phyloP scores from a whole-genome alignment of 2,888 invertebrate species.

The Argynnis bischoffii region DNA sequence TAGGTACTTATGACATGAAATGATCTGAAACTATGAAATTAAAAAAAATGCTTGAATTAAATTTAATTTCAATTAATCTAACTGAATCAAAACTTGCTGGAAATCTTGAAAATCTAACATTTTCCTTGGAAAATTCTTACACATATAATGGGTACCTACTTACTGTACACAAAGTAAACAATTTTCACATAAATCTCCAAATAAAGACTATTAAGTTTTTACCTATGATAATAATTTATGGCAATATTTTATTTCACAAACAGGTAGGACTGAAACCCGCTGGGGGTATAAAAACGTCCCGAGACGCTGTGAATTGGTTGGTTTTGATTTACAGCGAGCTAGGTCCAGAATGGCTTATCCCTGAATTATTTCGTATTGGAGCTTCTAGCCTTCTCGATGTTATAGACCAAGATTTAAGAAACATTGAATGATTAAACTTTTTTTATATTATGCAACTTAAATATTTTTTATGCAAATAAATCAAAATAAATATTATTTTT shows the following conservation, averaged over 20 bases:
- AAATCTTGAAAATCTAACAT: no score
- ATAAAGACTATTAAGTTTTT: not conserved
- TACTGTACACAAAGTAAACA: no score
- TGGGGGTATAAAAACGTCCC: slow-evolving; percentile 94
- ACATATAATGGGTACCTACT: no score
- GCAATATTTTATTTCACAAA: slow-evolving; percentile 17
- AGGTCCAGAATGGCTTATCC: slow-evolving; percentile 92
- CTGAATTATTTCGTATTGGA: slow-evolving; percentile 93
- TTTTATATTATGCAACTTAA: no score
- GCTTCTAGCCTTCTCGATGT: slow-evolving; percentile 95
- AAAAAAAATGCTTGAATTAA: no score
- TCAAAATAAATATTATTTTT: no score
- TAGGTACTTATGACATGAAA: no score
- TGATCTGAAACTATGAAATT: no score
- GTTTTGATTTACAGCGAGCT: slow-evolving; percentile 91
- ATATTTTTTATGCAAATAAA: no score
- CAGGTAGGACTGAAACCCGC: slow-evolving; percentile 99
- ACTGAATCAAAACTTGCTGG: no score
- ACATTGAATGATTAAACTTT: slow-evolving; percentile 37
- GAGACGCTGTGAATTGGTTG: slow-evolving; percentile 94
- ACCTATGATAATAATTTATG: not conserved
- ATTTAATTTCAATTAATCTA: no score
- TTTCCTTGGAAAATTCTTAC: no score
- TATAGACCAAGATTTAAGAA: slow-evolving; percentile 83
- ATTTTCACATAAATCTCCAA: not conserved